A percentile compares a stretch with the other conserved stretches of the same genome.
Conservation (phyloP, 2,113 vertebrate genomes). For the Turdus rufiventris region DNA sequence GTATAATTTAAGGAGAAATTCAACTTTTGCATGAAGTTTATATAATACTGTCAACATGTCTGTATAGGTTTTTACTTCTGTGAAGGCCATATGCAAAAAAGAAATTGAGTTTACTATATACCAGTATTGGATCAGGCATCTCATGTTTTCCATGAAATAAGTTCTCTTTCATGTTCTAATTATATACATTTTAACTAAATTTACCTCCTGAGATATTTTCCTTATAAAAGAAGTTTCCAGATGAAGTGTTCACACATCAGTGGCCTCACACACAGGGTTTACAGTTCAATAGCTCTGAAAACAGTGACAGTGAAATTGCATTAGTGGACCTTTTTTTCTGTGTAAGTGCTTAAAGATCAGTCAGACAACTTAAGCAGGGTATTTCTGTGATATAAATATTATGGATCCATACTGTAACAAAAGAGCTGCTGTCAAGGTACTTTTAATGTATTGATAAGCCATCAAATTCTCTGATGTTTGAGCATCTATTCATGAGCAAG, state of each 20-base stretch:
- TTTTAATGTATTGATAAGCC: neutral
- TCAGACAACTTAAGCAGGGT: neutral
- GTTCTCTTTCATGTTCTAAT: neutral
- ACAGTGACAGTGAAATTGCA: conserved; percentile 31
- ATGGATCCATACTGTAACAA: neutral
- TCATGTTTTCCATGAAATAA: neutral
- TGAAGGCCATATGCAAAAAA: neutral
- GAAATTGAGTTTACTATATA: neutral
- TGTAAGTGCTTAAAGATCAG: neutral
- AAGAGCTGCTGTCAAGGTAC: neutral
- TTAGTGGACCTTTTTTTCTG: neutral
- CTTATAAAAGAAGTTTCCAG: neutral
- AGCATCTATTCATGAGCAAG: neutral
- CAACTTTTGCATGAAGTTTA: neutral
- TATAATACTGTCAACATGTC: neutral
- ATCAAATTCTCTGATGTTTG: neutral
- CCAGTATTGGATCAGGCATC: neutral
- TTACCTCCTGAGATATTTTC: neutral
- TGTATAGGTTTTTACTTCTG: neutral
- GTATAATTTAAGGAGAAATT: neutral
- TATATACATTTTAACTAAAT: neutral
- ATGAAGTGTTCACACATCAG: conserved; percentile 5
- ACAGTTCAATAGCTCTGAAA: conserved; percentile 39
- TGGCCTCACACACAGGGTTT: neutral
- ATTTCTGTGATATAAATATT: too few species aligned